These are phyloP conservation scores for Saccostrea glomerata DNA, from an alignment of 1,140 invertebrate genomes.

Conservation along the genomic window DNA sequence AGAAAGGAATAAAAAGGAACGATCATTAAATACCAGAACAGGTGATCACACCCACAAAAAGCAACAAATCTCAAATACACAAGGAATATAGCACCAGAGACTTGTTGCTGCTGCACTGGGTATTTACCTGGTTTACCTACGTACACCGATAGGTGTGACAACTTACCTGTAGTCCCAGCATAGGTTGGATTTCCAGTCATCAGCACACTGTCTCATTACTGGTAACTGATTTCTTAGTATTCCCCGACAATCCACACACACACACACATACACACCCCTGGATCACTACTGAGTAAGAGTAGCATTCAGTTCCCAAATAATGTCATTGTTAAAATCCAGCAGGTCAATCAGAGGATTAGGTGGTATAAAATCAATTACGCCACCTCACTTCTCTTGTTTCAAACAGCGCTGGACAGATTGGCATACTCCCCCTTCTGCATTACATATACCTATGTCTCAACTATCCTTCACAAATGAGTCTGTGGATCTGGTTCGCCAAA, in stretches of 20 bases:
- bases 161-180: constrained; percentile 41
- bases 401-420: constrained; percentile 12
- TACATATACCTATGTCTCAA: constrained; percentile 41
- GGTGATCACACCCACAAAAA: constrained; percentile 4
- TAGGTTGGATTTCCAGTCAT: constrained; percentile 49
- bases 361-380: constrained; percentile 46
- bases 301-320: constrained; percentile 54
- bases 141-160: constrained; percentile 9
- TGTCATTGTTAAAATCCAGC: constrained; percentile 42
- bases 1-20: not conserved
- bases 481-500: constrained; percentile 40
- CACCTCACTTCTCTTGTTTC: constrained; percentile 44
- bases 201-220: constrained; percentile 38
- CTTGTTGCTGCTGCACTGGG: constrained; percentile 1
- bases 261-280: constrained; percentile 46
- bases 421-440: constrained; percentile 36
- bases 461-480: constrained; percentile 35
- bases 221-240: constrained; percentile 50
- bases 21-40: constrained; percentile 6
- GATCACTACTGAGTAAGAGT: constrained; percentile 42
- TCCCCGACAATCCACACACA: constrained; percentile 31
- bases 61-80: not conserved
- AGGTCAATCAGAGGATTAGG: constrained; percentile 46
- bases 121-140: constrained; percentile 11
- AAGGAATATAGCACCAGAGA: not conserved